These are phyloP conservation scores for Callosobruchus maculatus DNA, from an alignment of 2,888 invertebrate genomes.

Conservation along the genomic window DNA sequence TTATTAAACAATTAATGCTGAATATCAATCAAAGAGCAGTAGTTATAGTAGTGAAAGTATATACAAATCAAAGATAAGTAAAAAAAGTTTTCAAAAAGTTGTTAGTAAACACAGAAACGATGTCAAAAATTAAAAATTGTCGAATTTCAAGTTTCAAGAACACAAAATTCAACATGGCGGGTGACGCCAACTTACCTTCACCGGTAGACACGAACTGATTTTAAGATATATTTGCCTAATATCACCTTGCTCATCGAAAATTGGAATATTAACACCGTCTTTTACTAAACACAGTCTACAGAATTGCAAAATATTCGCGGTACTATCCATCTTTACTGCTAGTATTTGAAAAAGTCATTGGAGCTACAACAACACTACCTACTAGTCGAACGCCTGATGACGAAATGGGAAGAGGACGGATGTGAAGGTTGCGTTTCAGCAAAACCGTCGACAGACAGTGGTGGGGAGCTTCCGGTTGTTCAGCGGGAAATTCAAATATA, in stretches of 20 bases:
- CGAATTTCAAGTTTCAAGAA: constrained; percentile 36
- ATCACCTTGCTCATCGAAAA: constrained; percentile 67
- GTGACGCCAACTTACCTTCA: constrained; percentile 59
- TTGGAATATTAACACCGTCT: constrained; percentile 60
- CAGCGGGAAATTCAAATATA: constrained; percentile 10
- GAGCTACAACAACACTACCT: constrained; percentile 26
- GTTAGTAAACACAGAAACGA: constrained; percentile 18
- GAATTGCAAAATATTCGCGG: constrained; percentile 44
- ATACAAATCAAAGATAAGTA: not conserved
- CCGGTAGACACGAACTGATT: constrained; percentile 69
- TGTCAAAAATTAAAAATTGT: constrained; percentile 28
- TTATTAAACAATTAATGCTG: not conserved
- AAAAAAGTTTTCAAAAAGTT: not conserved
- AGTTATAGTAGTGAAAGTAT: not conserved
- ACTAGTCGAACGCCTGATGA: constrained; percentile 24
- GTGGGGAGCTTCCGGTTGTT: constrained; percentile 20
- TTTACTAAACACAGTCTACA: constrained; percentile 50
- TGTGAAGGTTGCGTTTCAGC: constrained; percentile 22
- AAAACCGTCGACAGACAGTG: constrained; percentile 12
- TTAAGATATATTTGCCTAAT: constrained; percentile 60
- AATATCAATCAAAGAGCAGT: not conserved
- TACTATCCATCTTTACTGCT: constrained; percentile 42
- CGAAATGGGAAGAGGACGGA: constrained; percentile 33
- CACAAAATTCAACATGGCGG: constrained; percentile 36
- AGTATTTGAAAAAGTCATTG: constrained; percentile 34